phyloP scores from a whole-genome alignment of 2,888 invertebrate species.

The Rutpela maculata region DNA sequence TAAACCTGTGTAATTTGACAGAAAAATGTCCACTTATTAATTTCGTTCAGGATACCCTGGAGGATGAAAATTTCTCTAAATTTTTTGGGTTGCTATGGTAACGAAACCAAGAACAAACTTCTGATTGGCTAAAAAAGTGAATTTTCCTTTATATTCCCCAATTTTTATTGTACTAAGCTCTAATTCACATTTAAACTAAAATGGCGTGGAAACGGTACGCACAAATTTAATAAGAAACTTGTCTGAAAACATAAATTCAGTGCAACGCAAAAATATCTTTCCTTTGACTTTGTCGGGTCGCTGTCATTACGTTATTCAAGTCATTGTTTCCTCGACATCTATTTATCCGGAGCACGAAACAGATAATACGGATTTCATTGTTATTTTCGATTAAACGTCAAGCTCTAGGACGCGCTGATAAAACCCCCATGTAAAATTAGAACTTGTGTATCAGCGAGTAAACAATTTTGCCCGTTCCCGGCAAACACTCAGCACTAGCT shows the following conservation, averaged over 20 bases:
- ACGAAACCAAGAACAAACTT: too few species aligned
- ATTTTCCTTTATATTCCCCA: too few species aligned
- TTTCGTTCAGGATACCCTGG: too few species aligned
- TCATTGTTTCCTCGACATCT: constrained; percentile 17
- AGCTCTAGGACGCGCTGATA: constrained; percentile 13
- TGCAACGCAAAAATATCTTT: neutral
- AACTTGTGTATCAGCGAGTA: constrained; percentile 15
- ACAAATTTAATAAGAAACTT: neutral
- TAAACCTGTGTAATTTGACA: too few species aligned
- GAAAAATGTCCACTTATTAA: too few species aligned
- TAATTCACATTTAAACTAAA: too few species aligned
- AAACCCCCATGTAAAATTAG: constrained; percentile 25
- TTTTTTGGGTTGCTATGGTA: too few species aligned
- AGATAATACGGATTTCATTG: constrained; percentile 23
- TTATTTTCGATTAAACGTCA: constrained; percentile 33
- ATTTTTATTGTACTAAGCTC: too few species aligned
- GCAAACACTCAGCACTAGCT: constrained; percentile 16
- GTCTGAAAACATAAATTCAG: neutral
- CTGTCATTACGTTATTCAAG: constrained; percentile 2
- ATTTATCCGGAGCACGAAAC: constrained; percentile 7
- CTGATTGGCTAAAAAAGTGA: too few species aligned
- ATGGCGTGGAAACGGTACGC: too few species aligned
- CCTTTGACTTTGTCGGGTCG: neutral
- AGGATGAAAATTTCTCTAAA: too few species aligned
- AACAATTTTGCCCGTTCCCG: constrained; percentile 20